phyloP scores from a whole-genome alignment of 2,797 vertebrate species.

The Orestias chungarensis region DNA sequence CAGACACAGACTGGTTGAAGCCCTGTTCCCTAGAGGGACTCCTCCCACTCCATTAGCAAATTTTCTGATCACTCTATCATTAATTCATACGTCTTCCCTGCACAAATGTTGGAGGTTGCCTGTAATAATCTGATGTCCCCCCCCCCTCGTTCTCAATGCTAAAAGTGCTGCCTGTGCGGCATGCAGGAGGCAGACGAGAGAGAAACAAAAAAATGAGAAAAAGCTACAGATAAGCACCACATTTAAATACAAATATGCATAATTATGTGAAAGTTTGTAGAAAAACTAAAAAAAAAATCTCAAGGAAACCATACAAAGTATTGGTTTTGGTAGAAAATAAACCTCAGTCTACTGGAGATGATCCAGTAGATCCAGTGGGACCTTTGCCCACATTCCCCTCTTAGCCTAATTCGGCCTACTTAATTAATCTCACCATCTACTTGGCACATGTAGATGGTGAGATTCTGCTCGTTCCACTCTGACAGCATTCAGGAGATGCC shows the following conservation, averaged over 20 bases:
- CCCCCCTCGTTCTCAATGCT: conserved; percentile 19
- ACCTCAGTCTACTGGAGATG: conserved; percentile 30
- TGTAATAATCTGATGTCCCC: conserved; percentile 73
- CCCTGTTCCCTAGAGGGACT: conserved; percentile 50
- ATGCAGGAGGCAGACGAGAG: conserved; percentile 28
- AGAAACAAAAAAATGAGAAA: conserved; percentile 53
- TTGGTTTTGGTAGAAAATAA: conserved; percentile 8
- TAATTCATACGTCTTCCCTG: conserved; percentile 74
- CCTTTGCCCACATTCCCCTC: conserved; percentile 46
- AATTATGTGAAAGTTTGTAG: background rate
- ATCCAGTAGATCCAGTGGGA: conserved; percentile 34
- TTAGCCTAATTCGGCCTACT: conserved; percentile 24
- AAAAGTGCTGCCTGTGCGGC: conserved; percentile 1
- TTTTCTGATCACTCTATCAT: conserved; percentile 77
- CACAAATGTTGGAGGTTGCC: conserved; percentile 70
- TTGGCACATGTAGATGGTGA: too few relatives aligned
- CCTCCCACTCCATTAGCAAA: conserved; percentile 79
- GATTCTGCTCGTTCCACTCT: conserved; percentile 47
- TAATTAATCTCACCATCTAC: conserved; percentile 63
- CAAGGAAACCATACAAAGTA: background rate
- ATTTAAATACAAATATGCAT: background rate
- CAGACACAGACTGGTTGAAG: conserved; percentile 50
- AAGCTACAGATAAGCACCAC: background rate
- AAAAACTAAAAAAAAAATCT: background rate
- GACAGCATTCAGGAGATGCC: conserved; percentile 52